Conservation (phyloP, 2,797 vertebrate genomes). For the Macroramphosus scolopax region DNA sequence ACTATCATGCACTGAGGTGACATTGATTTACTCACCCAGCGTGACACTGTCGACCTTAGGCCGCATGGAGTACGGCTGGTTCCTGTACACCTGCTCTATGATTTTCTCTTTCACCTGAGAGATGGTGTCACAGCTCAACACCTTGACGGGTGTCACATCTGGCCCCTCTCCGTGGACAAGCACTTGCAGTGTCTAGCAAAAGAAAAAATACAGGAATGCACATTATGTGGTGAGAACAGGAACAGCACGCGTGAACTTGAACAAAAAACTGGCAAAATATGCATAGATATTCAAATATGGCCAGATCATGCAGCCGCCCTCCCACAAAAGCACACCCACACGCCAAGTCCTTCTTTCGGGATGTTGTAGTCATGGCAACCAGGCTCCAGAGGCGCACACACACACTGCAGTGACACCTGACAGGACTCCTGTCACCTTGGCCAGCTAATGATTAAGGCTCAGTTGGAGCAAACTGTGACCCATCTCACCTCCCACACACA, state of each 20-base stretch:
- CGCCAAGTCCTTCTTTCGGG: slow-evolving; percentile 12
- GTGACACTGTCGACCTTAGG: slow-evolving; percentile 93
- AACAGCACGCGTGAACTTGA: too few relatives aligned
- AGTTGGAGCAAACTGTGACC: slow-evolving; percentile 45
- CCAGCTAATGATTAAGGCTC: slow-evolving; percentile 63
- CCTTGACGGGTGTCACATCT: slow-evolving; percentile 91
- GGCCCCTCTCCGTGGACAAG: slow-evolving; percentile 90
- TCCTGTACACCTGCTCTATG: slow-evolving; percentile 95
- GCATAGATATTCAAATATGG: slow-evolving; percentile 42
- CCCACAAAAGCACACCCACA: slow-evolving; percentile 18
- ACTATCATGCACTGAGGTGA: neutral
- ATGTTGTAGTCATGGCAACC: slow-evolving; percentile 62
- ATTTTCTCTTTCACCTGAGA: slow-evolving; percentile 99
- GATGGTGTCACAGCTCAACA: slow-evolving; percentile 96
- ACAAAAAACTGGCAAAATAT: slow-evolving; percentile 19
- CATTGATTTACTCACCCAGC: slow-evolving; percentile 80
- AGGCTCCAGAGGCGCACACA: slow-evolving; percentile 5
- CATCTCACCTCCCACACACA: slow-evolving; percentile 33
- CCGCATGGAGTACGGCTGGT: slow-evolving; percentile 88
- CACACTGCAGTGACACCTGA: slow-evolving; percentile 53
- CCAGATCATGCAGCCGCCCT: slow-evolving; percentile 36
- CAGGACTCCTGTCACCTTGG: slow-evolving; percentile 56
- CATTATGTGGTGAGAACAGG: neutral
- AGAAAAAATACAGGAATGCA: neutral
- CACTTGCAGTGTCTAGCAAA: slow-evolving; percentile 88